Evolutionary conservation across 2,888 invertebrate genomes (phyloP), one percentile per base, ranked within the genome.

Genomic region (Meghimatium bilineatum): DNA sequence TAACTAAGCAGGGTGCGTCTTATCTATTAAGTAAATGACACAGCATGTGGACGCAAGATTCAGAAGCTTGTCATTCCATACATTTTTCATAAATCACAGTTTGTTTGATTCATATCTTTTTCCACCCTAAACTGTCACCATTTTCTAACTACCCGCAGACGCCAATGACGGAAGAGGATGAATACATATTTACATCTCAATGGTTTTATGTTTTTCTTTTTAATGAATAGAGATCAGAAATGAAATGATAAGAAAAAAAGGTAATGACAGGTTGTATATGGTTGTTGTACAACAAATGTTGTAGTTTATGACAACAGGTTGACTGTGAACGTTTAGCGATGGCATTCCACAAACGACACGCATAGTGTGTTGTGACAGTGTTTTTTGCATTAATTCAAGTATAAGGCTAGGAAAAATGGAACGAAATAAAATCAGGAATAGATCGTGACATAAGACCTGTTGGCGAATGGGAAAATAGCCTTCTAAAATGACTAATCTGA

Each of bases 31-130:
- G 56, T 56, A 56, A 56, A 56, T 56, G 56, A 56, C 56, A 56
- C 56, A 56, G 56, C 56, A 56, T 17, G 56, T 3, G 20, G 3
- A 23, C 17, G 3, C 17, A 17, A 44, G n/a, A 5, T n/a, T n/a
- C 72, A 17, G 29, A 17, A 29, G 26, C 26, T 17, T 74, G 72
- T 74, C 72, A 49, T 74, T 49, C 49, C 72, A 29, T 1, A 14
- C 72, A 49, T 74, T 44, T 29, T 74, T 74, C 72, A 49, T 49
- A 72, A 49, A 74, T 44, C 72, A 74, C 72, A 29, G 8, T 74
- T 74, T 1, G 49, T 74, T 44, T 20, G 29, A 74, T 74, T 74
- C 72, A 49, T 44, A 74, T 49, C 49, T 49, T 17, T 17, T 23
- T 14, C 72, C 44, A 6, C 29, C 72, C 29, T 29, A 32, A 67